A percentile compares a stretch with the other conserved stretches of the same genome.
Evolutionary conservation across 2,888 invertebrate genomes (phyloP).

Genomic region (Amorpha juglandis): DNA sequence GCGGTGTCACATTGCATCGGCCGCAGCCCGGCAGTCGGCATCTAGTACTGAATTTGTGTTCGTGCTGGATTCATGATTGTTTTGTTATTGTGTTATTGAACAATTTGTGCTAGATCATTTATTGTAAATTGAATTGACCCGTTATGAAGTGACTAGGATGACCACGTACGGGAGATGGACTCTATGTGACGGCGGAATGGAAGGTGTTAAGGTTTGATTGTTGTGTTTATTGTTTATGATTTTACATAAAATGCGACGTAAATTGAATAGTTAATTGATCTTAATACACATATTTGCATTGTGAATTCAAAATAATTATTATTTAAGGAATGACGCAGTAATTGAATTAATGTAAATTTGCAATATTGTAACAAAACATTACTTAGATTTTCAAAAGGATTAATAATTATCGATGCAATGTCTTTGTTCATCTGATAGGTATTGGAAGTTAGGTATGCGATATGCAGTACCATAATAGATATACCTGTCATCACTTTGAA

Average conservation of each 20-base stretch:
- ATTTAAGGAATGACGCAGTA: not conserved
- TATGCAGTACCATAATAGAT: no score
- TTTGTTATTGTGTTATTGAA: conserved; percentile 29
- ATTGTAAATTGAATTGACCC: conserved; percentile 31
- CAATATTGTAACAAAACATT: no score
- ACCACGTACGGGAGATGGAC: conserved; percentile 72
- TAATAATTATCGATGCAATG: no score
- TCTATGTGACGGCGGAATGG: conserved; percentile 66
- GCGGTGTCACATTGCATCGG: conserved; percentile 60
- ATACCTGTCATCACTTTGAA: no score
- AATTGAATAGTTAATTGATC: no score
- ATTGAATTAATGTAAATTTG: not conserved
- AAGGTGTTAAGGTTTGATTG: conserved; percentile 67
- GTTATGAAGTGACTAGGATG: conserved; percentile 48
- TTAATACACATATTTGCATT: not conserved
- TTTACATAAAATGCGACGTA: no score
- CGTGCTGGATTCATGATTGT: conserved; percentile 46
- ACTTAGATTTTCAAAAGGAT: no score
- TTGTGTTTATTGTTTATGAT: no score
- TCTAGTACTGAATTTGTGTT: conserved; percentile 55
- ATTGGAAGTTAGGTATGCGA: no score
- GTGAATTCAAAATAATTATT: no score
- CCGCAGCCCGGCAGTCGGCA: conserved; percentile 1
- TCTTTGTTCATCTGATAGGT: no score
- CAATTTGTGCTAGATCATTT: conserved; percentile 31